These are phyloP conservation scores for Clarias laeviceps DNA, from an alignment of 2,797 vertebrate species.

Conservation along the genomic window DNA sequence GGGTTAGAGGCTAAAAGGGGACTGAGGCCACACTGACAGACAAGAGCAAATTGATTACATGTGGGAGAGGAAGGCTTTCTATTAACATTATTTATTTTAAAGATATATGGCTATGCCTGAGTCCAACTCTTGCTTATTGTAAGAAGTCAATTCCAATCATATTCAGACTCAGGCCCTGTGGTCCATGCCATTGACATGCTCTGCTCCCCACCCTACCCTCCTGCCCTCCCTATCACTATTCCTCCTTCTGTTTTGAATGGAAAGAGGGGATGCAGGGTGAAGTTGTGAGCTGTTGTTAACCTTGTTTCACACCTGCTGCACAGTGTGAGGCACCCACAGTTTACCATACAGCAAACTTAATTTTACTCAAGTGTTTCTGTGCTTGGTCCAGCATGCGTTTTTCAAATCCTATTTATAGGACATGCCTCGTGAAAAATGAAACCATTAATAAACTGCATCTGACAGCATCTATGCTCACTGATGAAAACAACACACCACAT, in stretches of 20 bases:
- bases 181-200: constrained; percentile 58
- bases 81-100: constrained; percentile 68
- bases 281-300: constrained; percentile 70
- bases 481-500: not conserved
- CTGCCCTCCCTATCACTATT: constrained; percentile 46
- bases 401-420: constrained; percentile 15
- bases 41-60: constrained; percentile 77
- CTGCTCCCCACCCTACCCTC: constrained; percentile 44
- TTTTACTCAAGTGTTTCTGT: constrained; percentile 74
- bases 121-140: constrained; percentile 58
- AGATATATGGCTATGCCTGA: constrained; percentile 52
- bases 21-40: constrained; percentile 73
- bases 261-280: constrained; percentile 36
- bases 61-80: constrained; percentile 66
- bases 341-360: constrained; percentile 73
- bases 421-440: not conserved
- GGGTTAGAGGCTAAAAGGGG: constrained; percentile 72
- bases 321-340: constrained; percentile 73
- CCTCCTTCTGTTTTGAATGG: constrained; percentile 43
- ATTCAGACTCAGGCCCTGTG: constrained; percentile 47
- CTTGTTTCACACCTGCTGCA: constrained; percentile 80
- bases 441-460: constrained; percentile 6
- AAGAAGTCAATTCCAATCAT: constrained; percentile 61
- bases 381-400: not conserved
- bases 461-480: constrained; percentile 17